Base-by-base conservation (phyloP, 2,888 invertebrate species). In the Drosophila histrio region DNA sequence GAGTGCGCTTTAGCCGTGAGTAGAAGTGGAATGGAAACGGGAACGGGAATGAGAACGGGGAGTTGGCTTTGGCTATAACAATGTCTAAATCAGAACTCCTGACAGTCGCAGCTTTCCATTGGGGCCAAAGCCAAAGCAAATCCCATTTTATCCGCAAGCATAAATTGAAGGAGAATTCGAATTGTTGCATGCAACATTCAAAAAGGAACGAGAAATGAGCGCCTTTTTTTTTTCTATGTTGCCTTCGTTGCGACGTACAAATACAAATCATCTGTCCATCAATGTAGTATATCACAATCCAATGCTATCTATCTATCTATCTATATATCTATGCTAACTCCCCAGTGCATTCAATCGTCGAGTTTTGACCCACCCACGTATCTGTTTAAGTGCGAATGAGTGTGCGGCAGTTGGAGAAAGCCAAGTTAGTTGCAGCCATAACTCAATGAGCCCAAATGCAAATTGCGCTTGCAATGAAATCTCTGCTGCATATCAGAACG, bases 101-200 rank as follows among this genome's bases (percentile, higher is more conserved):
- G 56, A 66, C 71, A 59, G 58, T 76, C 73, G 43, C 63, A 74
- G 85, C 60, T 52, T 53, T 30, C 39, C 76, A 71, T 39, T 61
- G 60, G 64, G 53, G 30, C 32, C 28, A 72, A 74, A 71, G 59
- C 75, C 72, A 71, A 69, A 74, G 72, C 84, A 85, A 85, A 85
- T 85, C 84, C 88, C 78, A 86, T 85, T 85, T 84, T 80, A 85
- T 88, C 87, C 88, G 84, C 88, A 86, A 83, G 83, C 84, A 85
- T 88, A 88, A 88, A 85, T 88, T 88, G 84, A 86, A 86, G 87
- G 60, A 82, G 77, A 69, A 79, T 79, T 77, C 70, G 57, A 83
- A 82, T 69, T 72, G 87, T 78, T 83, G 53, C 58, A 59, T 83
- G 44, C 57, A 59, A 66, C 68, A 77, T 61, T 58, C 77, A 57